phyloP scores from a whole-genome alignment of 2,797 vertebrate genomes.

The Muscicapa comitata region DNA sequence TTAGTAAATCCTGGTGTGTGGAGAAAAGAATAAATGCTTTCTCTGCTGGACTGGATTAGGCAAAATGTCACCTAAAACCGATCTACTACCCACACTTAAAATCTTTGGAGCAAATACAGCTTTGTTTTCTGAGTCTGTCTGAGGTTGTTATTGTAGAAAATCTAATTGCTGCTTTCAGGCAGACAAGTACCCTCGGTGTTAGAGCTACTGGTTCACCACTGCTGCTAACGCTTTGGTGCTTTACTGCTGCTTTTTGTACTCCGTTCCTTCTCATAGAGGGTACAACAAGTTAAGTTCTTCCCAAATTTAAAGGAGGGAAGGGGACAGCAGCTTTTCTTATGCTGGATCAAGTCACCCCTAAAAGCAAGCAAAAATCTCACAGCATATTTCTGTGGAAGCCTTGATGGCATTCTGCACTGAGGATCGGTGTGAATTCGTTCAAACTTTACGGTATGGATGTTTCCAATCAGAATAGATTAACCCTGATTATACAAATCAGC shows the following conservation, averaged over 20 bases:
- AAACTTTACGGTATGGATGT: background rate
- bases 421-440: background rate
- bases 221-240: background rate
- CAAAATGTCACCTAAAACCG: background rate
- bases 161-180: background rate
- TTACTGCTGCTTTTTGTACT: background rate
- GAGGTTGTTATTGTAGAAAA: background rate
- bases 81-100: background rate
- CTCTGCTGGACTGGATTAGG: background rate
- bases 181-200: background rate
- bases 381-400: rapidly evolving
- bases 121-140: background rate
- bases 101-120: background rate
- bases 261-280: background rate
- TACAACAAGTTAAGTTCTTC: background rate
- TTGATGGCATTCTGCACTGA: background rate
- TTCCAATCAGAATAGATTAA: slow-evolving; percentile 49
- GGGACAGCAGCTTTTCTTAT: background rate
- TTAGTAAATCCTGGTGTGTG: background rate
- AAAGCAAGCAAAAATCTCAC: background rate
- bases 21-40: background rate
- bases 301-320: background rate
- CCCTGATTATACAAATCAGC: slow-evolving; percentile 54
- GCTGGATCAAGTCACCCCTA: background rate
- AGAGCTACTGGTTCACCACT: background rate